Base-by-base conservation (phyloP, 2,888 invertebrate species). In the Volucella inflata region DNA sequence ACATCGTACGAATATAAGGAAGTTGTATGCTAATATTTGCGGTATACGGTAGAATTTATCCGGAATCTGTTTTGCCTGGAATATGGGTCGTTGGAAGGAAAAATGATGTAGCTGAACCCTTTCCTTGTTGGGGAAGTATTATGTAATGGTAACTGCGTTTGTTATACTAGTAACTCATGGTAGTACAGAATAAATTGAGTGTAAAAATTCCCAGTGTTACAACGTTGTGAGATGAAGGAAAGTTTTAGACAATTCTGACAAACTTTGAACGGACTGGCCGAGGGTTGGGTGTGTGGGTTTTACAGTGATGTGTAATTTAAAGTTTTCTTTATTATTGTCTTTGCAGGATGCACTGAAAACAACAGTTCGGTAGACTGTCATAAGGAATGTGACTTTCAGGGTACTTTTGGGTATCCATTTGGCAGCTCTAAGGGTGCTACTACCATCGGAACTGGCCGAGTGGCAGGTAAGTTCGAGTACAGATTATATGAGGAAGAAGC, bases 331-430 rank as follows among this genome's bases (percentile, higher is more conserved):
- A 8, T 65, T 38, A 10, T 11, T 67, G 59, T 70, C 38, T 65
- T 83, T 88, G 1, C 57, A 91, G 91, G 91, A 44, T 91, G 91
- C 87, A 90, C 89, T 30, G 87, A 85, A 8, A 91, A 91, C 75
- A 30, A 6, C 30, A 87, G 89, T 65, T 84, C 88, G n/a, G 87
- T 78, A 44, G 89, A 91, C 75, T 91, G 91, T 84, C 91, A 91
- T 87, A 89, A 89, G 67, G 90, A 91, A 80, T 91, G 91, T 74
- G 88, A 91, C 70, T 91, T 91, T 84, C 89, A 89, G 40, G 87
- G 83, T 51, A 55, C 44, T 38, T 67, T 67, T 14, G 75, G 68
- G 1, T 51, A 40, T 38, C 1, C 38, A 30, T 6, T 40, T 8
- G 12, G 16, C 11, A 46, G 48, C 1, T n/a, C 21, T 0, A 53